phyloP scores from a whole-genome alignment of 2,888 invertebrate species.

The Eilema griseolum region DNA sequence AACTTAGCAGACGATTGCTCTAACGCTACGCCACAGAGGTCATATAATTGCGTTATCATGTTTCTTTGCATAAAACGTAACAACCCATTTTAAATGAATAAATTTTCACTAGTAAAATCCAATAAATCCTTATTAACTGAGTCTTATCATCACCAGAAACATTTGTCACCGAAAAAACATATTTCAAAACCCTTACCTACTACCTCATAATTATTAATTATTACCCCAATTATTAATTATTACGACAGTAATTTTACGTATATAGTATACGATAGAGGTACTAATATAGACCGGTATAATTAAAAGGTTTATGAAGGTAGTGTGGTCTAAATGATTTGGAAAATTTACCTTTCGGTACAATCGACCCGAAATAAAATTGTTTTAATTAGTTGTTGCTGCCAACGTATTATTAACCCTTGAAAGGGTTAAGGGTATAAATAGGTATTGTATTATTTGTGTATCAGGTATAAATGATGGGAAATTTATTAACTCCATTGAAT shows the following conservation, averaged over 20 bases:
- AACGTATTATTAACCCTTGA: constrained; percentile 49
- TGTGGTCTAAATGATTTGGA: constrained; percentile 57
- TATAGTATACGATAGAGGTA: constrained; percentile 28
- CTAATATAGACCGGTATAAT: constrained; percentile 49
- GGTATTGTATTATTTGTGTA: not conserved
- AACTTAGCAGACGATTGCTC: too few species aligned
- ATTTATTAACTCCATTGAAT: not conserved
- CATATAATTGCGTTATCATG: too few species aligned
- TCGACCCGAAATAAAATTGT: constrained; percentile 53
- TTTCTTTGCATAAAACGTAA: too few species aligned
- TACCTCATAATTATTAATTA: constrained; percentile 2
- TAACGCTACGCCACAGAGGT: too few species aligned
- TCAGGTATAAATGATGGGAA: not conserved
- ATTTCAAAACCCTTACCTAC: not conserved
- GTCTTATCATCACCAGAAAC: not conserved
- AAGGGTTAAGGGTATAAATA: constrained; percentile 35
- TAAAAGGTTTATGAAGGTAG: constrained; percentile 25
- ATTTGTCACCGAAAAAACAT: not conserved
- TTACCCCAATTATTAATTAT: constrained; percentile 11
- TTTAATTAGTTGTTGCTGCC: constrained; percentile 49
- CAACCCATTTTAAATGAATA: too few species aligned
- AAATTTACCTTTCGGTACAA: constrained; percentile 58
- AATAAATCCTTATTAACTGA: too few species aligned
- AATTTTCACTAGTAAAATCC: too few species aligned
- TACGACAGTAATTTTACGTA: constrained; percentile 14